Evolutionary conservation across 2,113 vertebrate genomes (phyloP), one percentile per base, ranked within the genome.

Genomic region (Sinocyclocheilus rhinocerous): DNA sequence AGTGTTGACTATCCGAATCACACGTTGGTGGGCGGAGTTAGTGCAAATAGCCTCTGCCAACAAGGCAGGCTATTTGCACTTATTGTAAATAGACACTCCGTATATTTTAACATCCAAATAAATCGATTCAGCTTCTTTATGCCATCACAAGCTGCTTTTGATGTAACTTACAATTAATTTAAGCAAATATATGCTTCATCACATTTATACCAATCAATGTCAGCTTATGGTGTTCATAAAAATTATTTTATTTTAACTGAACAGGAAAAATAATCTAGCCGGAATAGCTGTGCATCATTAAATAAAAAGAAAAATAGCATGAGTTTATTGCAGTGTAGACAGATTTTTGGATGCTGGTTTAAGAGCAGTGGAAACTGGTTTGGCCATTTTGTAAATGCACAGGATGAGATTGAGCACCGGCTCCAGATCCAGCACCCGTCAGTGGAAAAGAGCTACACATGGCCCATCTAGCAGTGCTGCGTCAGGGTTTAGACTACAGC

Each of bases 401-500:
- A 13, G 18, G 10, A 73, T 22, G 20, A 42, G 36, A 12, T 4
- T 2, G 9, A 73, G 20, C 70, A 5, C 36, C 20, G 1, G 70
- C 20, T 57, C 50, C 26, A 36, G 76, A 18, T 4, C 50, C 76
- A 57, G 72, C 39, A 45, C 39, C 20, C 1, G 1, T 75, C 22
- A 48, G 22, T 75, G 11, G 36, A 45, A 48, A 48, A 48, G 33
- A 10, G 33, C 20, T 22, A n/a, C 39, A 22, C 39, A 24, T 4
- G 12, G 22, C 12, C 42, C 33, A 22, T 16, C 65, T 29, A 52
- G 7, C 81, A 84, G 72, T 33, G 36, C 52, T 83, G 45, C 22
- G 36, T 86, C 76, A 85, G 65, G 70, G 42, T 77, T 83, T 16
- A 29, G 29, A 39, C 24, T 26, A 48, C 61, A 65, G 24, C 52